These are phyloP conservation scores for Anas platyrhynchos DNA, from an alignment of 2,113 vertebrate genomes.

Conservation along the genomic window DNA sequence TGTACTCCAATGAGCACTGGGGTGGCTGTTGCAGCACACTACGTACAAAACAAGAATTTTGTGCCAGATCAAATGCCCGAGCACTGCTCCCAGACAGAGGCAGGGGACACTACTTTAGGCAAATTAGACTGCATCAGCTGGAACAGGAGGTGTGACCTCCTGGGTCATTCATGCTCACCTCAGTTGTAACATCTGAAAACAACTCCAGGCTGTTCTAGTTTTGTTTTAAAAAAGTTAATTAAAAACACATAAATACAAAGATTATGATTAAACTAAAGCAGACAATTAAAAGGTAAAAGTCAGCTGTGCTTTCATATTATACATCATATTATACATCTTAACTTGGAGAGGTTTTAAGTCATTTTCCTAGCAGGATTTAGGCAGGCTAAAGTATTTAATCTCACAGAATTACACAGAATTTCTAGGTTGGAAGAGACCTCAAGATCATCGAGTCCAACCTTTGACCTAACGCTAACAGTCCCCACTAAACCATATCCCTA, in stretches of 20 bases:
- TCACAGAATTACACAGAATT: background rate
- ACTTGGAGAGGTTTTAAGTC: background rate
- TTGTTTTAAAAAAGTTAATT: no score
- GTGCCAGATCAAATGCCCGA: background rate
- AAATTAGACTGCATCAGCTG: background rate
- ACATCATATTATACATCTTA: background rate
- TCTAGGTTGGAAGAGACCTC: no score
- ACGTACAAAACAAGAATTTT: background rate
- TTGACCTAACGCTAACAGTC: no score
- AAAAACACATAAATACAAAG: background rate
- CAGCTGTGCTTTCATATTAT: background rate
- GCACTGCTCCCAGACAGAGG: background rate
- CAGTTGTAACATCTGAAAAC: background rate
- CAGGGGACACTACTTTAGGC: background rate
- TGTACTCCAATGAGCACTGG: background rate
- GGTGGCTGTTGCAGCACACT: background rate
- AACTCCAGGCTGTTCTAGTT: background rate
- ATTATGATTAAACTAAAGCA: background rate
- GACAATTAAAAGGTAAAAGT: background rate
- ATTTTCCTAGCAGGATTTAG: background rate
- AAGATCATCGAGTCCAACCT: no score
- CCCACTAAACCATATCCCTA: no score
- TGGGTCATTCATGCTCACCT: background rate
- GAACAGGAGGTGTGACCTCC: accelerated
- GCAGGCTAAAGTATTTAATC: background rate